These are phyloP conservation scores for Trematocara macrostoma DNA, from an alignment of 2,113 vertebrate species.

Conservation along the genomic window DNA sequence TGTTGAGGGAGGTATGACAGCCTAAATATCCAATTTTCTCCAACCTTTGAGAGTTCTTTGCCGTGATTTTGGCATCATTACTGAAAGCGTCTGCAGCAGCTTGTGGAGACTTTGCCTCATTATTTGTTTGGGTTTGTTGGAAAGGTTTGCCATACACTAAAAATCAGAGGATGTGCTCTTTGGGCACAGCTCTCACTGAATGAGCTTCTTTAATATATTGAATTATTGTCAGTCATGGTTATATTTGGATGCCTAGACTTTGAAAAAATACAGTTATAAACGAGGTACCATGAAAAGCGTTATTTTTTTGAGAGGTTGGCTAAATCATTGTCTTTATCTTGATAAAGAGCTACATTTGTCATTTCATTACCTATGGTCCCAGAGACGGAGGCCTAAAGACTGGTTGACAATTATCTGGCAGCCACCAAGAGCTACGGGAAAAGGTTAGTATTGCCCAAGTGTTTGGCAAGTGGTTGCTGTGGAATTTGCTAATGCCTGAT, in stretches of 20 bases:
- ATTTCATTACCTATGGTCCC: not conserved
- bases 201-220: not conserved
- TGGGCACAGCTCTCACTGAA: not conserved
- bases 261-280: not conserved
- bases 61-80: not conserved
- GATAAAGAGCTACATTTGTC: not conserved
- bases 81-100: not conserved
- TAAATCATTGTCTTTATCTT: not conserved
- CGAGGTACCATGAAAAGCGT: not conserved
- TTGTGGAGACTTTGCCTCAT: constrained; percentile 12
- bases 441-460: not conserved
- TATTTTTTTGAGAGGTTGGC: not conserved
- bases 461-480: not conserved
- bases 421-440: not conserved
- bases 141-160: not conserved
- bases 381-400: not conserved
- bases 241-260: not conserved
- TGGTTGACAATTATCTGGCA: not conserved
- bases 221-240: not conserved
- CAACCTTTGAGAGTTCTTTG: not conserved
- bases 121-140: constrained; percentile 22
- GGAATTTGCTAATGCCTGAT: not conserved
- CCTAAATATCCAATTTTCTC: constrained; percentile 27
- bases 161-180: not conserved
- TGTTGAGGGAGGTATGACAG: constrained; percentile 36